Evolutionary conservation across 2,797 vertebrate species (phyloP).

Genomic region (Gymnopithys bicolor): DNA sequence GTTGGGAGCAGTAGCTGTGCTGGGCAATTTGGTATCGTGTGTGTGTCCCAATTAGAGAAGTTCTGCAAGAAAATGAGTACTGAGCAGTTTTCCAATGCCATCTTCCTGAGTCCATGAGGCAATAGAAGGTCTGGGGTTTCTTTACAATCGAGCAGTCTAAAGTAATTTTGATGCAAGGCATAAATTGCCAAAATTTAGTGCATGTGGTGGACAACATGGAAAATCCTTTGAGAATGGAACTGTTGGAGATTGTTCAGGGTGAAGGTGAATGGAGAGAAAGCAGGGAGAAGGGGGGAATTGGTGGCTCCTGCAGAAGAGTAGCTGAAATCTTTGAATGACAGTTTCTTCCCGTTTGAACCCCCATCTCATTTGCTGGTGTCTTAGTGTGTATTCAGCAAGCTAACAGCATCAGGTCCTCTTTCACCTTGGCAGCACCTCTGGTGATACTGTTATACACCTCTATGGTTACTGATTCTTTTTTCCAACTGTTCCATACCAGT

Average conservation of each 20-base stretch:
- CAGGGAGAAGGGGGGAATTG: neutral
- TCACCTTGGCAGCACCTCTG: conserved; percentile 28
- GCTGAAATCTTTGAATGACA: neutral
- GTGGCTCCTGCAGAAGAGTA: neutral
- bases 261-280: neutral
- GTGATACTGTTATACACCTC: neutral
- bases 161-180: neutral
- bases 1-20: neutral
- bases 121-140: neutral
- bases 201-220: neutral
- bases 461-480: neutral
- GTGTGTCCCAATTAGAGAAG: neutral
- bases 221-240: neutral
- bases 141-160: neutral
- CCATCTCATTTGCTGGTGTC: neutral
- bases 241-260: neutral
- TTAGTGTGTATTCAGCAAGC: neutral
- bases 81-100: neutral
- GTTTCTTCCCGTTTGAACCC: neutral
- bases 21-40: neutral
- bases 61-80: neutral
- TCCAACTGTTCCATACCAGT: neutral
- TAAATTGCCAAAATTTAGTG: neutral
- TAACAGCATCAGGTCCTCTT: neutral
- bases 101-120: neutral